A percentile compares a stretch with the other conserved stretches of the same genome.
These are phyloP conservation scores for Nebria ingens DNA, from an alignment of 1,140 invertebrate species.

Conservation along the genomic window DNA sequence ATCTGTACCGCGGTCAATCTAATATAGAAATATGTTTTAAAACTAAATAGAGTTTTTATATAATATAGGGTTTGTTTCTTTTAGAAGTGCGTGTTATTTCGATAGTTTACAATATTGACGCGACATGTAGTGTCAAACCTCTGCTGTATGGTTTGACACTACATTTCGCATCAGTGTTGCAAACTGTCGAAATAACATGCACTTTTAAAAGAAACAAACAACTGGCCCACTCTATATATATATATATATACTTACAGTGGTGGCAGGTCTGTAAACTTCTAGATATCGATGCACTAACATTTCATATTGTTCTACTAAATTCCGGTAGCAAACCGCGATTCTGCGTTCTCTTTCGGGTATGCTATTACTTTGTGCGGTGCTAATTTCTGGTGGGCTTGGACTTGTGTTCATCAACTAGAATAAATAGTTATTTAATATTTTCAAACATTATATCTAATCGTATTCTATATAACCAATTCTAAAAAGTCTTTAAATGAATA, in stretches of 20 bases:
- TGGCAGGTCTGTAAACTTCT: slow-evolving; percentile 35
- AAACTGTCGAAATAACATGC: slow-evolving; percentile 25
- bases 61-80: too few species aligned
- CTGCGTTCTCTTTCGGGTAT: slow-evolving; percentile 32
- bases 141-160: too few species aligned
- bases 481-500: too few species aligned
- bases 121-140: too few species aligned
- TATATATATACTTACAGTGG: slow-evolving; percentile 36
- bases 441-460: too few species aligned
- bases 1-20: slow-evolving; percentile 56
- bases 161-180: too few species aligned
- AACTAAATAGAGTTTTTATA: background rate
- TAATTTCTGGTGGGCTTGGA: background rate
- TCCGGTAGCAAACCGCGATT: slow-evolving; percentile 36
- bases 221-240: too few species aligned
- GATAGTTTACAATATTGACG: too few species aligned
- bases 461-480: too few species aligned
- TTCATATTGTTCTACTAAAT: slow-evolving; percentile 41
- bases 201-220: slow-evolving; percentile 18
- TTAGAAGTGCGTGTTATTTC: too few species aligned
- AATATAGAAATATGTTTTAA: slow-evolving; percentile 18
- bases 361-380: slow-evolving; percentile 12
- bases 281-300: slow-evolving; percentile 39
- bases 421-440: too few species aligned
- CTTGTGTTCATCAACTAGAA: background rate